phyloP scores from a whole-genome alignment of 2,113 vertebrate species.

The Silurus glanis region DNA sequence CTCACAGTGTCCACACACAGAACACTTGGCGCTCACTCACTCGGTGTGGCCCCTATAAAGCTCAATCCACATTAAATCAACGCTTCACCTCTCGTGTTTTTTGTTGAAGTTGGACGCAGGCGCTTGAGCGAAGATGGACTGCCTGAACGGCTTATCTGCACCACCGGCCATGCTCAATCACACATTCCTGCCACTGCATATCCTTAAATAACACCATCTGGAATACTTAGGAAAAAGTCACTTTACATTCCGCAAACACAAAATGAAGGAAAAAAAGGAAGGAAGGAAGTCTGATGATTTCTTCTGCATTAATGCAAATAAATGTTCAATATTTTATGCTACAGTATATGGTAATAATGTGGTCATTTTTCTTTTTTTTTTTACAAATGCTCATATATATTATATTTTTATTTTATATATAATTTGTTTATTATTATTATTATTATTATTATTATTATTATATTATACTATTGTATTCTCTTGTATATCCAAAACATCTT shows the following conservation, averaged over 20 bases:
- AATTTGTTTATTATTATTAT: too few relatives aligned
- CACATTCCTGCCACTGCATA: background rate
- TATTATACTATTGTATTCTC: too few relatives aligned
- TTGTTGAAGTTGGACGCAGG: conserved; percentile 24
- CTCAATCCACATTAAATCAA: conserved; percentile 39
- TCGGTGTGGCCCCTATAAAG: conserved; percentile 18
- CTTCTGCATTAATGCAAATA: background rate
- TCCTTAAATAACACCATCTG: conserved; percentile 32
- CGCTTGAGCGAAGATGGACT: background rate
- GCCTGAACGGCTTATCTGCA: conserved; percentile 7
- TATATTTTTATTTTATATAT: too few relatives aligned
- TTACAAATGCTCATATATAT: too few relatives aligned
- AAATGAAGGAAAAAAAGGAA: background rate
- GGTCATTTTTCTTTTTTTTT: too few relatives aligned
- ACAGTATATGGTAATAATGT: background rate
- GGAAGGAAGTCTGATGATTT: background rate
- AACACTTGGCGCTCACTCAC: conserved; percentile 25
- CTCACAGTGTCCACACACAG: conserved; percentile 37
- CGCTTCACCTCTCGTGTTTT: conserved; percentile 10
- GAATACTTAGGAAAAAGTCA: background rate
- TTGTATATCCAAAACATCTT: too few relatives aligned
- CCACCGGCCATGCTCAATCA: background rate
- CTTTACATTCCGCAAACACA: background rate
- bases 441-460: too few relatives aligned
- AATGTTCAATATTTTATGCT: background rate